Conservation (phyloP, 2,888 invertebrate species). For the Pachliopta kotzebuea region DNA sequence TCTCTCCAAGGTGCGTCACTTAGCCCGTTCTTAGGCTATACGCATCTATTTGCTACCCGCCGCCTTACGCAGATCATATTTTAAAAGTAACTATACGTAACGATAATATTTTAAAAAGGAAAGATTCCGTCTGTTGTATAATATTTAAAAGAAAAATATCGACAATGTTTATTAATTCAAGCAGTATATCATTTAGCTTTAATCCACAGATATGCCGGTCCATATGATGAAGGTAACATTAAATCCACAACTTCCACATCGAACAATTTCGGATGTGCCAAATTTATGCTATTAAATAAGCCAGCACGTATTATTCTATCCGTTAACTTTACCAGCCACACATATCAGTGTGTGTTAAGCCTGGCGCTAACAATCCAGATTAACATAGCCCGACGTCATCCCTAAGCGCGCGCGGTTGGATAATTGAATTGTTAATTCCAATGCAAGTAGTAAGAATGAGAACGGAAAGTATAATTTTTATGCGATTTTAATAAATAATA, state of each 20-base stretch:
- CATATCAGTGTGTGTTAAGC: neutral
- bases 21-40: too few relatives aligned
- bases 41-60: too few relatives aligned
- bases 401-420: neutral
- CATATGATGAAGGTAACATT: too few relatives aligned
- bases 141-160: too few relatives aligned
- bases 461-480: neutral
- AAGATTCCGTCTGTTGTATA: too few relatives aligned
- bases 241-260: neutral
- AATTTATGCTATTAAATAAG: neutral
- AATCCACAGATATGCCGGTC: too few relatives aligned
- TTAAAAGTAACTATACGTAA: too few relatives aligned
- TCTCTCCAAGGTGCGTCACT: too few relatives aligned
- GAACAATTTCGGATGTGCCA: neutral
- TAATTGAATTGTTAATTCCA: constrained; percentile 13
- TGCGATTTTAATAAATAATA: neutral
- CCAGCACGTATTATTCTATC: neutral
- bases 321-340: neutral
- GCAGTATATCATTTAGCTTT: too few relatives aligned
- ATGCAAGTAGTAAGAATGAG: neutral
- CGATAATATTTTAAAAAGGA: too few relatives aligned
- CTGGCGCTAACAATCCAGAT: constrained; percentile 1
- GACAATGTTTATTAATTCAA: too few relatives aligned
- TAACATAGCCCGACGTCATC: neutral
- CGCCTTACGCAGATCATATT: too few relatives aligned